phyloP scores from a whole-genome alignment of 30 jellyfish, hydroid and myxozoan genomes.

The Aurelia coerulea region DNA sequence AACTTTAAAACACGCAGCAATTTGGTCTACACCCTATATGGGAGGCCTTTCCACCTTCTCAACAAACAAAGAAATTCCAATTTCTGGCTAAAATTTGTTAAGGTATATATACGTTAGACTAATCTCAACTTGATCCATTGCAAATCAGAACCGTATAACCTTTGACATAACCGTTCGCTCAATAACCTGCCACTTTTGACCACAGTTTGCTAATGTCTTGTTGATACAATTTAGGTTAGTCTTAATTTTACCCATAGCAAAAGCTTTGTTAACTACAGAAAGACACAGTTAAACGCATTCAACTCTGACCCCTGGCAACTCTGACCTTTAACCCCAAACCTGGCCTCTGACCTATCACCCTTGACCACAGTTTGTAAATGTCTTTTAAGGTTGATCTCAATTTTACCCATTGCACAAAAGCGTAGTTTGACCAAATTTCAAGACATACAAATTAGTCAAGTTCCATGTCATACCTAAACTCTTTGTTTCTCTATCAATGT shows the following conservation, averaged over 20 bases:
- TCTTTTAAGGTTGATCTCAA: not conserved
- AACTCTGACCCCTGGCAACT: conserved; percentile 28
- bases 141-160: not conserved
- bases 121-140: no score
- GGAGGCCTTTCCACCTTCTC: no score
- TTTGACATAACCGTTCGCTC: not conserved
- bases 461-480: not conserved
- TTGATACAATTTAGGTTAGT: no score
- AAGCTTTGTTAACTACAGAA: no score
- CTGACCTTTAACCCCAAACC: not conserved
- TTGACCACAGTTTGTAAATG: not conserved
- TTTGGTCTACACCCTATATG: no score
- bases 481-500: conserved; percentile 41
- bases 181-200: not conserved
- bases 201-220: not conserved
- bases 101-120: not conserved
- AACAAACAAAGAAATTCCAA: no score
- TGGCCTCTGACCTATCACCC: not conserved
- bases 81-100: not conserved
- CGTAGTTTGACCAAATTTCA: not conserved
- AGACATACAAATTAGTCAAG: conserved; percentile 26
- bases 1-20: no score
- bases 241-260: not conserved
- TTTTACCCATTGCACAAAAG: not conserved
- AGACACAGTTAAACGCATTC: not conserved